Conservation (phyloP, 1,140 invertebrate genomes). For the Caenorhabditis latens region DNA sequence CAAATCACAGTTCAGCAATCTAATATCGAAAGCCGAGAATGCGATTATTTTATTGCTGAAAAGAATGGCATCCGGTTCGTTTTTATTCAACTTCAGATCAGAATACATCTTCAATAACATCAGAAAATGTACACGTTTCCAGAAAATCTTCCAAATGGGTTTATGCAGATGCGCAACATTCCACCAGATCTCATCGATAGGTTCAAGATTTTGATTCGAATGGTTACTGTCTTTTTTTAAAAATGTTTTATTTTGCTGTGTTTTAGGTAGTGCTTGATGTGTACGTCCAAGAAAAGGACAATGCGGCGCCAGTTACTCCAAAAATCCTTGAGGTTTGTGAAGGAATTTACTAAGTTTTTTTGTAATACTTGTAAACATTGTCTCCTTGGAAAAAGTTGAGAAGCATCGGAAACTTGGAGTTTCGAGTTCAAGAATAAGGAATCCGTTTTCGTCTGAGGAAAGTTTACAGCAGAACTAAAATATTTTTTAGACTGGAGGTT, state of each 20-base stretch:
- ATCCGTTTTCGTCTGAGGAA: too few species aligned
- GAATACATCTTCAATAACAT: too few species aligned
- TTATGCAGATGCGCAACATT: constrained; percentile 11
- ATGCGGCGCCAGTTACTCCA: not conserved
- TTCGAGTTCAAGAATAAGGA: too few species aligned
- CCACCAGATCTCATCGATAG: constrained; percentile 12
- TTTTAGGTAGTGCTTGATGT: constrained; percentile 25
- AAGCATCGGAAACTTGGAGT: too few species aligned
- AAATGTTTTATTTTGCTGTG: not conserved
- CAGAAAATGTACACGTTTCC: not conserved
- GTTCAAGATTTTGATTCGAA: constrained; percentile 33
- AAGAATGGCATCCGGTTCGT: not conserved
- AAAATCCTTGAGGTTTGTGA: constrained; percentile 11
- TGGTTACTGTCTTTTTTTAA: not conserved
- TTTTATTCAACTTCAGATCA: too few species aligned
- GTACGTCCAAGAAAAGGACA: not conserved
- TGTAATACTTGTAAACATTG: not conserved
- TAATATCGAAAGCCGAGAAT: constrained; percentile 9
- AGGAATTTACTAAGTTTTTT: not conserved
- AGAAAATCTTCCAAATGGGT: constrained; percentile 7
- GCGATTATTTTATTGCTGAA: constrained; percentile 5
- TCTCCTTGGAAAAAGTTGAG: not conserved
- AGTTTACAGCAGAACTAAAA: not conserved
- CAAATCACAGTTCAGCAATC: not conserved
- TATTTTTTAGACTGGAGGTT: constrained; percentile 18